Evolutionary conservation across 2,888 invertebrate genomes (phyloP).

Genomic region (Sthenelais limicola): DNA sequence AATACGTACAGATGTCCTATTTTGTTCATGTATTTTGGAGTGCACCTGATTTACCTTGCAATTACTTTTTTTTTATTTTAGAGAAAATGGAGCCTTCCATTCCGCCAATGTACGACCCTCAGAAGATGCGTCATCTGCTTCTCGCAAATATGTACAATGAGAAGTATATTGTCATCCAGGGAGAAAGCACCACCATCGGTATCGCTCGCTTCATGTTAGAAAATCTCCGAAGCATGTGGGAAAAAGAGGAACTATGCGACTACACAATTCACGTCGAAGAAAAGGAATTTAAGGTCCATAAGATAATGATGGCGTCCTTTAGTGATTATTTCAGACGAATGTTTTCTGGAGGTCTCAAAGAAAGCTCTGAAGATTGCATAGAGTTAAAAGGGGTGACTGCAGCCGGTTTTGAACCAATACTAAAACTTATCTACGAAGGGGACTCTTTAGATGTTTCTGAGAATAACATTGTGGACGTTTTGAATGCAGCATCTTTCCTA

Average conservation of each 20-base stretch:
- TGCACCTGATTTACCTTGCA: too few species aligned
- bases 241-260: conserved; percentile 36
- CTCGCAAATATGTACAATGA: too few species aligned
- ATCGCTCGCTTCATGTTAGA: neutral
- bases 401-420: conserved; percentile 64
- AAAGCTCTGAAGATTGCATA: conserved; percentile 62
- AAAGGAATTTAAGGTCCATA: conserved; percentile 14
- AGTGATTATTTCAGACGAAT: conserved; percentile 70
- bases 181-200: conserved; percentile 3
- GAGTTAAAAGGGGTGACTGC: conserved; percentile 64
- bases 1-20: too few species aligned
- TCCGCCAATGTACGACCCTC: too few species aligned
- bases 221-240: conserved; percentile 17
- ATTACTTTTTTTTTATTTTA: too few species aligned
- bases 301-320: conserved; percentile 28
- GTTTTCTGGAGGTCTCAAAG: conserved; percentile 67
- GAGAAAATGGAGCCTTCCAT: too few species aligned
- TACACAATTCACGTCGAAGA: conserved; percentile 9
- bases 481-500: conserved; percentile 69
- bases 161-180: too few species aligned
- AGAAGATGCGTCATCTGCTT: too few species aligned
- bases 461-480: conserved; percentile 67
- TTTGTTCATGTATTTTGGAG: too few species aligned
- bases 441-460: conserved; percentile 56
- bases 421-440: conserved; percentile 70